Evolutionary conservation across 2,888 invertebrate genomes (phyloP).

Genomic region (Trachelus stipa): DNA sequence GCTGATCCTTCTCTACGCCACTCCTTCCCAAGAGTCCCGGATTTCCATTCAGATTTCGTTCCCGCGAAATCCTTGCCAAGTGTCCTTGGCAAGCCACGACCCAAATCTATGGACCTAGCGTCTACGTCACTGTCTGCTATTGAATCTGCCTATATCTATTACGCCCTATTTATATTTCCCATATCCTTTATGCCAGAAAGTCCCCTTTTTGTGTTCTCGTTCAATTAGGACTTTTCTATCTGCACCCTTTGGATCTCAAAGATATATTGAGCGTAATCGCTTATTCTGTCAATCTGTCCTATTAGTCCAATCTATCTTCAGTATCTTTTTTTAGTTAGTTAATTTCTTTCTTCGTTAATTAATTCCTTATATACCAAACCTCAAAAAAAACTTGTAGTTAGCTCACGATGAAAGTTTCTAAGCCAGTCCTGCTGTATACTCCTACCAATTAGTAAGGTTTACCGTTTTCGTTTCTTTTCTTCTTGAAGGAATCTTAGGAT

Average conservation of each 20-base stretch:
- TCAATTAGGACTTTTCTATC: background rate
- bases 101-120: conserved; percentile 17
- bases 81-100: conserved; percentile 20
- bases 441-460: background rate
- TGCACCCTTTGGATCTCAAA: background rate
- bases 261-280: background rate
- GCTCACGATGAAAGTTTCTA: background rate
- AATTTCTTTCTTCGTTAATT: background rate
- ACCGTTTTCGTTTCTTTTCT: background rate
- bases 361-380: background rate
- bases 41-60: conserved; percentile 8
- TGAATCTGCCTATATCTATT: background rate
- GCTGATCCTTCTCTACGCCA: conserved; percentile 20
- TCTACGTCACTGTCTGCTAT: background rate
- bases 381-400: background rate
- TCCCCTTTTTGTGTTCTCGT: background rate
- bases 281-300: background rate
- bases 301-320: background rate
- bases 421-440: background rate
- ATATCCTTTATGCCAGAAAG: background rate
- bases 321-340: background rate
- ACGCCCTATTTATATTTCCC: background rate
- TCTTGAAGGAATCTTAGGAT: background rate
- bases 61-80: conserved; percentile 12
- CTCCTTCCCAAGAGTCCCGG: background rate